These are phyloP conservation scores for Sminthurides aquaticus DNA, from an alignment of 2,888 invertebrate genomes.

Conservation along the genomic window DNA sequence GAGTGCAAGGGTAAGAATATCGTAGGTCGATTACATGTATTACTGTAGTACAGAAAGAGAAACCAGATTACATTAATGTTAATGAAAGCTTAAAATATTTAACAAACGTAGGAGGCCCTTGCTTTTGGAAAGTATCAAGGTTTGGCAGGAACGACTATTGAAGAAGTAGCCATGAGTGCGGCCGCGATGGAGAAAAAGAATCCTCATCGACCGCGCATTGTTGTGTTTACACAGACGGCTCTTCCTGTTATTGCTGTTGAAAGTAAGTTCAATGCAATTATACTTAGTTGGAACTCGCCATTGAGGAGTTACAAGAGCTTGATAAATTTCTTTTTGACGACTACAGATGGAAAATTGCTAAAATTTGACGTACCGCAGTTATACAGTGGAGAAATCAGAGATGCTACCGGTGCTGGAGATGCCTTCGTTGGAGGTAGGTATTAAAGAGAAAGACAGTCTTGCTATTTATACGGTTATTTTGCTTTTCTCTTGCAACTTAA, in stretches of 20 bases:
- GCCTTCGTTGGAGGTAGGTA: slow-evolving; percentile 7
- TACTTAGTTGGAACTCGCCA: not conserved
- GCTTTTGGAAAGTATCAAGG: not conserved
- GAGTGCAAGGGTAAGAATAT: not conserved
- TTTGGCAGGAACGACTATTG: not conserved
- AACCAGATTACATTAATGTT: too few relatives aligned
- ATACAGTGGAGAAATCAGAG: not conserved
- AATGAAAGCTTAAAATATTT: too few relatives aligned
- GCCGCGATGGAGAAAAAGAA: not conserved
- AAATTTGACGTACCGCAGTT: slow-evolving; percentile 1
- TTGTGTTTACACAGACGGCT: not conserved
- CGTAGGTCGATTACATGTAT: too few relatives aligned
- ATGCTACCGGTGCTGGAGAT: slow-evolving; percentile 11
- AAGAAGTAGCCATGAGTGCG: slow-evolving; percentile 1
- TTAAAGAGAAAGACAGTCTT: not conserved
- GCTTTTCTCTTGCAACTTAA: too few relatives aligned
- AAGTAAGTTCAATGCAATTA: not conserved
- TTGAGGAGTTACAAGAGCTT: too few relatives aligned
- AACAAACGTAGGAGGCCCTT: slow-evolving; percentile 1
- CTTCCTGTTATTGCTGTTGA: not conserved
- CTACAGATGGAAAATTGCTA: not conserved
- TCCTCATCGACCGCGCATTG: not conserved
- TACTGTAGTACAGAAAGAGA: too few relatives aligned
- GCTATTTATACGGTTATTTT: too few relatives aligned
- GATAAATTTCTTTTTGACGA: too few relatives aligned